A percentile compares a stretch with the other conserved stretches of the same genome.
phyloP scores from a whole-genome alignment of 2,113 vertebrate genomes.

The Chloebia gouldiae region DNA sequence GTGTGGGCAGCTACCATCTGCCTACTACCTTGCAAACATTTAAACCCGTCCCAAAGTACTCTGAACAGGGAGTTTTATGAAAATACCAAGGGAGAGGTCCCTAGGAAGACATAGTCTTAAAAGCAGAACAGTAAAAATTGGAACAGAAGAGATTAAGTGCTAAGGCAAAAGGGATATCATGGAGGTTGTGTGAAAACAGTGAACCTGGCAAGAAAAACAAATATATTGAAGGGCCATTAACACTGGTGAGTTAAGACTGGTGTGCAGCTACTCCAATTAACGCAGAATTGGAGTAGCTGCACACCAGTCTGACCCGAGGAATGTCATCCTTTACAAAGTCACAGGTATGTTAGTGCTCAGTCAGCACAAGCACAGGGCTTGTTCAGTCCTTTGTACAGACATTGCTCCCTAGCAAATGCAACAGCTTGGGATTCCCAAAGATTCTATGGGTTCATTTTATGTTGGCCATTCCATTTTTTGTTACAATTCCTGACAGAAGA shows the following conservation, averaged over 20 bases:
- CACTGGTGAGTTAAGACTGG: too few relatives aligned
- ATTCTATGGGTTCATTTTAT: background rate
- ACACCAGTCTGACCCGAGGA: background rate
- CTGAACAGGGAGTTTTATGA: background rate
- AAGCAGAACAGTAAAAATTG: background rate
- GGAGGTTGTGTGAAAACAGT: background rate
- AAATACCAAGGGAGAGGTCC: background rate
- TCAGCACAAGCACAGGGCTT: background rate
- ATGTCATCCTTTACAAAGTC: background rate
- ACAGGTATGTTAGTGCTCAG: fast-evolving
- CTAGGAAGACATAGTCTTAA: background rate
- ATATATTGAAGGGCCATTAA: background rate
- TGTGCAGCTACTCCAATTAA: background rate
- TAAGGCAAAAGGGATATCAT: background rate
- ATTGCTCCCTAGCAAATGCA: background rate
- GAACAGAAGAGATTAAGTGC: background rate
- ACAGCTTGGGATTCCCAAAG: background rate
- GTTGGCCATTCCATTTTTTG: background rate
- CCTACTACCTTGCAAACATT: background rate
- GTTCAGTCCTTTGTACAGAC: background rate
- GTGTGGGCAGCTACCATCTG: background rate
- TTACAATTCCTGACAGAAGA: background rate
- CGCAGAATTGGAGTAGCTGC: background rate
- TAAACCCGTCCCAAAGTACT: background rate
- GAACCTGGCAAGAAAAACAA: background rate